Evolutionary conservation across 1,140 invertebrate genomes (phyloP).

Genomic region (Pseudomyrmex gracilis): DNA sequence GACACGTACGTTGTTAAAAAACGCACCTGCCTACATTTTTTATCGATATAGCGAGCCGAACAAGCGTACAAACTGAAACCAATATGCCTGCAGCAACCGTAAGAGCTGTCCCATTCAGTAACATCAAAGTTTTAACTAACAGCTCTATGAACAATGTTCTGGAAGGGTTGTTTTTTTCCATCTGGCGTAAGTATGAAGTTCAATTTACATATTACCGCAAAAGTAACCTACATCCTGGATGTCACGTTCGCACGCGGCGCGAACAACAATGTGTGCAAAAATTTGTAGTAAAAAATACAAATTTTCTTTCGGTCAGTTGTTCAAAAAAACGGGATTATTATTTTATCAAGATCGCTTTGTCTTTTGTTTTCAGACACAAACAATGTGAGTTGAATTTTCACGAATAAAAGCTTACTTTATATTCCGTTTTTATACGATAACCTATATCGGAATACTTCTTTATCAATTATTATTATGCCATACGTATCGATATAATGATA

Average conservation of each 20-base stretch:
- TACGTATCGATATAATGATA: not conserved
- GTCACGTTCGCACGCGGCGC: not conserved
- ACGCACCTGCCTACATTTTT: constrained; percentile 31
- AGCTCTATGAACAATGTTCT: constrained; percentile 1
- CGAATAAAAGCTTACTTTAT: too few relatives aligned
- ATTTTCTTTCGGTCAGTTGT: too few relatives aligned
- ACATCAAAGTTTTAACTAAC: constrained; percentile 26
- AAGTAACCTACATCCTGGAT: not conserved
- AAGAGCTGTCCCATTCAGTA: constrained; percentile 28
- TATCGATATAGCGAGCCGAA: constrained; percentile 3
- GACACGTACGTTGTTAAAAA: not conserved
- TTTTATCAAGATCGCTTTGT: too few relatives aligned
- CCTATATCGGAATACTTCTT: not conserved
- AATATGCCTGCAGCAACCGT: constrained; percentile 5
- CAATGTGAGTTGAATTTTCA: too few relatives aligned
- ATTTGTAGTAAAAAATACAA: too few relatives aligned
- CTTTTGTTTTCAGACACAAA: too few relatives aligned
- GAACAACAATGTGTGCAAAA: too few relatives aligned
- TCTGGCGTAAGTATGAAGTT: not conserved
- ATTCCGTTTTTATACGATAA: too few relatives aligned
- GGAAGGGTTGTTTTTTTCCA: not conserved
- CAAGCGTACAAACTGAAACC: not conserved
- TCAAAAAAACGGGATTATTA: too few relatives aligned
- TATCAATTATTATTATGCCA: not conserved
- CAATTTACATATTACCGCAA: not conserved